A percentile compares a stretch with the other conserved stretches of the same genome.
Evolutionary conservation across 2,113 vertebrate species (phyloP).

Genomic region (Agelaius tricolor): DNA sequence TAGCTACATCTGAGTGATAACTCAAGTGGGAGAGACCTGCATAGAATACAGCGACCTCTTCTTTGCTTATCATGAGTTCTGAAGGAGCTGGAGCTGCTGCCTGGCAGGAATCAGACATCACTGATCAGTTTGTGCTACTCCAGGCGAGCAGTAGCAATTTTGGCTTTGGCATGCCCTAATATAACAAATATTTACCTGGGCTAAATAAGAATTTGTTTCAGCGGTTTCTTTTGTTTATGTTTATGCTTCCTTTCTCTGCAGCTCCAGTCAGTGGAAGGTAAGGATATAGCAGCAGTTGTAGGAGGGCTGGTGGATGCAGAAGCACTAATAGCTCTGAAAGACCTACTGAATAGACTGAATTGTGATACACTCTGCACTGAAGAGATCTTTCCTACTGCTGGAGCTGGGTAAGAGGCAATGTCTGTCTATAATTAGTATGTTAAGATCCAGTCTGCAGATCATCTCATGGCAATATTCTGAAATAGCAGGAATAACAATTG

Average conservation of each 20-base stretch:
- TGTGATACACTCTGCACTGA: conserved; percentile 93
- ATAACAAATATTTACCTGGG: not conserved
- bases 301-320: conserved; percentile 96
- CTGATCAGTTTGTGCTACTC: not conserved
- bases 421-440: not conserved
- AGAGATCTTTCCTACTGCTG: conserved; percentile 90
- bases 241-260: conserved; percentile 55
- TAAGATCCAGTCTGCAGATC: not conserved
- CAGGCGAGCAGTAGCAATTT: not conserved
- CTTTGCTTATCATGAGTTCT: not conserved
- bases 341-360: conserved; percentile 89
- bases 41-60: not conserved
- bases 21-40: not conserved
- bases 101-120: not conserved
- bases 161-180: not conserved
- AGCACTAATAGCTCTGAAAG: conserved; percentile 90
- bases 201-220: not conserved
- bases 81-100: not conserved
- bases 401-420: conserved; percentile 85
- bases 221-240: not conserved
- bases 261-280: conserved; percentile 87
- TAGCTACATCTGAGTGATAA: not conserved
- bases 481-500: not conserved
- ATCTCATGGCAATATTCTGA: not conserved
- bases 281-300: conserved; percentile 85